Conservation (phyloP, 2,113 vertebrate genomes). For the Motacilla tschutschensis region DNA sequence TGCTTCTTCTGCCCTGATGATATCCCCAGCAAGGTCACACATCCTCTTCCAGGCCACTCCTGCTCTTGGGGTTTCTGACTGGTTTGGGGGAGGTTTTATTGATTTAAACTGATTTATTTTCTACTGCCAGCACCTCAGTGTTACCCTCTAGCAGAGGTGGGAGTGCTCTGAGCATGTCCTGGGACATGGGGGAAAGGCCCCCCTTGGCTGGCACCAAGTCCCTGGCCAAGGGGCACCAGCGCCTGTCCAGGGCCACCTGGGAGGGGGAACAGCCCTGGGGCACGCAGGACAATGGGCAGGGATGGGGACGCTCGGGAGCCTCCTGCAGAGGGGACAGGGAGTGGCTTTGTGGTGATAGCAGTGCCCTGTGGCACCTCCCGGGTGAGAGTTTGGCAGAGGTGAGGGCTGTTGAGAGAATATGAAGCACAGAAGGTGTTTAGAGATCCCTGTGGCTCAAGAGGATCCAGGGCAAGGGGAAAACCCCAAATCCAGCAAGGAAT, state of each 20-base stretch:
- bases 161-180: not conserved
- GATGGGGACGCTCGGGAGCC: not conserved
- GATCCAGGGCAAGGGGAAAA: not conserved
- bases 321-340: not conserved
- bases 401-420: fast-evolving
- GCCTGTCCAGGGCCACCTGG: fast-evolving
- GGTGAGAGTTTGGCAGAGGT: fast-evolving
- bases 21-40: not conserved
- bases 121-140: fast-evolving
- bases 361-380: fast-evolving
- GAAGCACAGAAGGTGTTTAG: not conserved
- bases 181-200: fast-evolving
- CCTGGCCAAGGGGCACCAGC: not conserved
- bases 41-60: not conserved
- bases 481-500: too few relatives aligned
- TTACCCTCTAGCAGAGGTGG: fast-evolving
- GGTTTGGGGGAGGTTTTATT: fast-evolving
- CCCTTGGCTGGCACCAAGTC: not conserved
- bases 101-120: not conserved
- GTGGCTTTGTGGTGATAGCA: not conserved
- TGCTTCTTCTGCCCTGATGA: not conserved
- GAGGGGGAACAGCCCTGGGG: not conserved
- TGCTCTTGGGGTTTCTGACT: not conserved
- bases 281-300: not conserved
- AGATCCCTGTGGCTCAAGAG: not conserved